Base-by-base conservation (phyloP, 2,888 invertebrate genomes). In the Teleogryllus oceanicus region DNA sequence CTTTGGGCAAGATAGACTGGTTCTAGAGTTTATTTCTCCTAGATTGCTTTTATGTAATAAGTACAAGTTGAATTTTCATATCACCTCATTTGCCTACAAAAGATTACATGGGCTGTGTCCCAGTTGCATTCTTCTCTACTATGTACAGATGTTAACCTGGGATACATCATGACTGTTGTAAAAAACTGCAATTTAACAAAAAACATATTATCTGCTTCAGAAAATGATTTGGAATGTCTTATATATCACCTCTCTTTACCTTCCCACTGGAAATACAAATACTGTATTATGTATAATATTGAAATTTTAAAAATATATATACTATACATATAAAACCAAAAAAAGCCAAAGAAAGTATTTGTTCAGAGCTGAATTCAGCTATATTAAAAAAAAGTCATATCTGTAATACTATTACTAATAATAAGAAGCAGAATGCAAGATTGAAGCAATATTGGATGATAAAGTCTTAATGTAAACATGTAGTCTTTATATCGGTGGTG, bases 11-110 rank as follows among this genome's bases (percentile, higher is more conserved):
- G 50, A 80, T 75, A 78, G 74, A 77, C 81, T 81, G 79, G 81
- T 81, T 81, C 79, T 80, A 81, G 78, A 81, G 79, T 80, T 79
- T 13, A n/a, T 62, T 80, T 74, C 81, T 80, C 37, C 79, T 81
- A 81, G 80, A 80, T 80, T 81, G 79, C 79, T 81, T 79, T 79
- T 78, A 62, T 62, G 62, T 18, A 12, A 62, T 62, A 62, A 62
- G 62, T 62, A 62, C 13, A 62, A 62, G 62, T 62, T 62, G 62
- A 74, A 78, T 80, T 81, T 80, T 78, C 78, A 79, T 80, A 78
- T 80, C 76, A 77, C 24, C 62, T 81, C 24, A 81, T 80, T 80
- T 80, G 76, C 80, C 62, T 77, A 75, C 62, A 75, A 81, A 49
- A 50, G 24, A 80, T 50, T 80, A 79, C 74, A 49, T 79, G 12